Base-by-base conservation (phyloP, 2,888 invertebrate genomes). In the Polietes domitor region DNA sequence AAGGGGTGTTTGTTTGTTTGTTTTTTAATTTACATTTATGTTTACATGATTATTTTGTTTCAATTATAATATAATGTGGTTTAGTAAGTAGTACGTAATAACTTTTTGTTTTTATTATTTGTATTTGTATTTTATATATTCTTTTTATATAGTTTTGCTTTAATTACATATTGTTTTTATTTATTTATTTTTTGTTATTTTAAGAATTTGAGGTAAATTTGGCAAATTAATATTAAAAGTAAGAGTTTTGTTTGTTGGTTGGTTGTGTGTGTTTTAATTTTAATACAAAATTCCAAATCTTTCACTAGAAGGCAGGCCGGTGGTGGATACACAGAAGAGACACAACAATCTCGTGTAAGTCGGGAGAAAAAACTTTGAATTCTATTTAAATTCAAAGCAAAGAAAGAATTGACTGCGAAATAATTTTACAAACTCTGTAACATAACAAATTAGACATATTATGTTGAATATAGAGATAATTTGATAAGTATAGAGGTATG, bases 181-280 rank as follows among this genome's bases (percentile, higher is more conserved):
- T n/a, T n/a, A n/a, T n/a, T n/a, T n/a, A n/a, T n/a, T n/a, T n/a
- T 84, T 77, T 75, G 28, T 24, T 26, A 41, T 32, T n/a, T 71
- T 80, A 24, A 82, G 77, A 86, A 88, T 82, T 89, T 91, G 91
- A 91, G 91, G 91, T 91, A 91, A 91, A 91, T 91, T 91, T 91
- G 91, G 91, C 91, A 91, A 91, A 90, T 89, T 89, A 88, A 88
- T 88, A 73, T 79, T 84, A 76, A 87, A 79, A 72, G 50, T 71
- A 78, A 81, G 43, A 68, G 43, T 43, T 61, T 28, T 26, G n/a
- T 15, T 61, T 24, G 37, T 68, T 12, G 21, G 24, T 21, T 19
- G 19, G 2, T 65, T 65, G 3, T 63, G n/a, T 61, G 6, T 58
- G 28, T 61, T 61, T 28, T 47, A 47, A 47, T n/a, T 32, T 50